Evolutionary conservation across 37 sponge, comb jelly and placozoan species (phyloP), one percentile per base, ranked within the genome.

Genomic region (Chondrosia reniformis): DNA sequence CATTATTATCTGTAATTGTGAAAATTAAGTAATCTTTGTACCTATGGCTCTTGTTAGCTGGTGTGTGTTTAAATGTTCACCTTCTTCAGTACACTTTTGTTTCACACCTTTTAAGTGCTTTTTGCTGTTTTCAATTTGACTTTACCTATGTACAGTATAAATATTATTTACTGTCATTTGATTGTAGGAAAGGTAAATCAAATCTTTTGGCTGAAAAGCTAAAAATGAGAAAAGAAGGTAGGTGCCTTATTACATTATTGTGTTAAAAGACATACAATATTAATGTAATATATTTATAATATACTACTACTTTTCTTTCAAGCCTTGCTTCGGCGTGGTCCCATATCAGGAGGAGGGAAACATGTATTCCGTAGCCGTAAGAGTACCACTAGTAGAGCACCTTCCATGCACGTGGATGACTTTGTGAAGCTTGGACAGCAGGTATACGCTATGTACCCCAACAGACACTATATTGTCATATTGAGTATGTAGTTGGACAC

Each of bases 401-500:
- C 98, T 6, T 94, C 95, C 27, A 94, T 97, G 93, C 98, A 97
- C 40, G 98, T 97, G 21, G 98, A 97, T 65, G 98, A 97, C 78
- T 97, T 97, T 79, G 89, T 94, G 81, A 69, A 69, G 72, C 41
- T 69, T 8, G 72, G 72, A 24, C 72, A 69, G 42, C 72, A 36
- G 72, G 72, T 69, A n/a, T n/a, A n/a, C n/a, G n/a, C n/a, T n/a
- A n/a, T n/a, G n/a, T n/a, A n/a, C n/a, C n/a, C n/a, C n/a, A n/a
- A n/a, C n/a, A n/a, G n/a, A n/a, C n/a, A n/a, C n/a, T n/a, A n/a
- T n/a, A n/a, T n/a, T n/a, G n/a, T n/a, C n/a, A n/a, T n/a, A n/a
- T n/a, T n/a, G n/a, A n/a, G n/a, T n/a, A n/a, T n/a, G n/a, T n/a
- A n/a, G n/a, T n/a, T n/a, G n/a, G n/a, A n/a, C n/a, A n/a, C n/a